Conservation (phyloP, 1,140 invertebrate species). For the Tetraneura akinire region DNA sequence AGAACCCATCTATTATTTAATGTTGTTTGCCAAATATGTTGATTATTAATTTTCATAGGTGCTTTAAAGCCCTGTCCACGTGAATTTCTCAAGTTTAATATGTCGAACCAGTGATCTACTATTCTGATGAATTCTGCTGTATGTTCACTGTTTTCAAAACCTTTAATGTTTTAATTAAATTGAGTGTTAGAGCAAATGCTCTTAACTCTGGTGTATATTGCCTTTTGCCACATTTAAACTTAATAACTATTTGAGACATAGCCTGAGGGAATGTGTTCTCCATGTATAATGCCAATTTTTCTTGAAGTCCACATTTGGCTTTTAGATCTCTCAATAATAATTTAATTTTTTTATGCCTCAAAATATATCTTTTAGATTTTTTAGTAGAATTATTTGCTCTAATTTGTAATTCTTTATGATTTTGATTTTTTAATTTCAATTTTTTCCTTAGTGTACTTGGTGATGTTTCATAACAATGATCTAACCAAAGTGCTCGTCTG, state of each 20-base stretch:
- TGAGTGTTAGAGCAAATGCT: too few relatives aligned
- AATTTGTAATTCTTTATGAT: too few relatives aligned
- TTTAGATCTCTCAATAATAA: slow-evolving; percentile 33
- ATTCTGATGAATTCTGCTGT: background rate
- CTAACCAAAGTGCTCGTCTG: too few relatives aligned
- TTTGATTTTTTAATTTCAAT: too few relatives aligned
- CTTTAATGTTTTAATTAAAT: background rate
- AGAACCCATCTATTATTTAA: too few relatives aligned
- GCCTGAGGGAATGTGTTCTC: background rate
- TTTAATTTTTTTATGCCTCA: too few relatives aligned
- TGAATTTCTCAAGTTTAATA: background rate
- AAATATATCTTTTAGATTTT: too few relatives aligned
- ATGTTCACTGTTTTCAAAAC: background rate
- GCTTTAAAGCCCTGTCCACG: background rate
- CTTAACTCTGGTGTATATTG: too few relatives aligned
- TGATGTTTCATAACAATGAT: too few relatives aligned
- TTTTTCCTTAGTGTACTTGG: too few relatives aligned
- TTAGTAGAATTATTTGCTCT: too few relatives aligned
- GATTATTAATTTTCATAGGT: background rate
- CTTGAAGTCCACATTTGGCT: background rate
- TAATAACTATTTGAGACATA: background rate
- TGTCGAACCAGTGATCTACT: background rate
- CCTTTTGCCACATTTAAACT: background rate
- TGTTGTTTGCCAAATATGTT: background rate
- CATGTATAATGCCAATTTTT: background rate